These are phyloP conservation scores for Taphrorychus bicolor DNA, from an alignment of 2,888 invertebrate species.

Conservation along the genomic window DNA sequence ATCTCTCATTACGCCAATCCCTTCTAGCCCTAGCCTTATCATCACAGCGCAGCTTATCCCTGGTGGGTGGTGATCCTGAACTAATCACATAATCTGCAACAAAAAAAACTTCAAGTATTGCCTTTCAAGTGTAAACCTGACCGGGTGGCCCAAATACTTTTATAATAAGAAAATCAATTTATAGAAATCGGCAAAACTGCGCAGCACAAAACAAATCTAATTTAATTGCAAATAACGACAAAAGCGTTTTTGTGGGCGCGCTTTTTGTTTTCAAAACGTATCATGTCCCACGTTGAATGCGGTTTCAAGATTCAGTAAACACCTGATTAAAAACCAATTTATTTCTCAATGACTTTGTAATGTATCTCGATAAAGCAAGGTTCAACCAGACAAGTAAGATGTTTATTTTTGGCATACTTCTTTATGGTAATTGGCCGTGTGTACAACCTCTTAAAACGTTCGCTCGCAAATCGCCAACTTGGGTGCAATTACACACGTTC, in stretches of 20 bases:
- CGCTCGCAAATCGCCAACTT: slow-evolving; percentile 24
- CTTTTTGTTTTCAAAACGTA: slow-evolving; percentile 11
- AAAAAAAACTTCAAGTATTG: too few species aligned
- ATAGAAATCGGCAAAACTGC: background rate
- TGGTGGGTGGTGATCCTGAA: slow-evolving; percentile 80
- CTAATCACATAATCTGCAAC: slow-evolving; percentile 64
- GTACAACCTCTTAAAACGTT: slow-evolving; percentile 17
- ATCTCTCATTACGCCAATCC: slow-evolving; percentile 72
- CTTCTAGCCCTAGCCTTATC: slow-evolving; percentile 71
- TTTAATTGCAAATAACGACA: slow-evolving; percentile 2
- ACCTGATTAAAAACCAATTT: slow-evolving; percentile 35
- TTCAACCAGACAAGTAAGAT: slow-evolving; percentile 25
- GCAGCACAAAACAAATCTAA: background rate
- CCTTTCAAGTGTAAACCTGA: background rate
- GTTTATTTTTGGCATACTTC: slow-evolving; percentile 33
- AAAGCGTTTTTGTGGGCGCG: slow-evolving; percentile 7
- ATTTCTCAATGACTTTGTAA: slow-evolving; percentile 32
- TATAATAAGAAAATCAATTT: background rate
- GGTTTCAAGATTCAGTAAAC: slow-evolving; percentile 29
- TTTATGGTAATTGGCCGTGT: slow-evolving; percentile 35
- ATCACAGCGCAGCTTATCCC: slow-evolving; percentile 79
- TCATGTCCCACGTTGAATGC: slow-evolving; percentile 19
- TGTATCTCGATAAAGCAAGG: slow-evolving; percentile 24
- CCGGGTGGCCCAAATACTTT: background rate
- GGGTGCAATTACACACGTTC: slow-evolving; percentile 5